Evolutionary conservation across 2,888 invertebrate genomes (phyloP), one percentile per base, ranked within the genome.

Genomic region (Euclidia mi): DNA sequence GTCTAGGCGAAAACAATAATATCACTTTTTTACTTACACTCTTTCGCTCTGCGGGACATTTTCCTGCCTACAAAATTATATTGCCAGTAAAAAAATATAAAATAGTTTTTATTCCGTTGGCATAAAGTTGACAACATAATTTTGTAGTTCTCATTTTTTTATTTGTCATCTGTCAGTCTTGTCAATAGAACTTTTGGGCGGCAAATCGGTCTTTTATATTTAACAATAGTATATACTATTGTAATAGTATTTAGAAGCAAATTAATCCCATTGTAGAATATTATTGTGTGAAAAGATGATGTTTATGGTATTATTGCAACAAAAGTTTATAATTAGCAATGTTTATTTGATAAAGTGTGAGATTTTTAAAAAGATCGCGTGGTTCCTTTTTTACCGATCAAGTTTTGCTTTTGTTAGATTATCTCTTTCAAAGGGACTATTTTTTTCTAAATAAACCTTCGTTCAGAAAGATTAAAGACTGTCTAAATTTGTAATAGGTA

Each of bases 141-240:
- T 28, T 0, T 0, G 0, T 0, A 3, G 0, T 48, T 31, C 1
- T 1, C 60, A 57, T 53, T 46, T 38, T 56, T 56, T 28, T 45
- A 15, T 45, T 32, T 46, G 56, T 48, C 47, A 32, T 55, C 38
- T 65, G 58, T 65, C 45, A 50, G 73, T 71, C 71, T 59, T 75
- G 81, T 81, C 80, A 84, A 86, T 80, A 78, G 77, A 72, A 12
- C 57, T 56, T 53, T 70, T 68, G 71, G 83, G 79, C 82, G 80
- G 82, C 67, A 77, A 84, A 85, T 67, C 63, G 73, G 56, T 71
- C 79, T 79, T 72, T 87, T 86, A 79, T 86, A 47, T 20, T 56
- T 42, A 52, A 72, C 68, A 81, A 85, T 79, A 71, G 74, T 75
- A 65, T 60, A 53, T 73, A 71, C 77, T 76, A 73, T 83, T 79